Percentiles rank a stretch among this genome's conserved stretches.
These are phyloP conservation scores for Teleogryllus occipitalis DNA, from an alignment of 1,140 invertebrate genomes.

Conservation along the genomic window DNA sequence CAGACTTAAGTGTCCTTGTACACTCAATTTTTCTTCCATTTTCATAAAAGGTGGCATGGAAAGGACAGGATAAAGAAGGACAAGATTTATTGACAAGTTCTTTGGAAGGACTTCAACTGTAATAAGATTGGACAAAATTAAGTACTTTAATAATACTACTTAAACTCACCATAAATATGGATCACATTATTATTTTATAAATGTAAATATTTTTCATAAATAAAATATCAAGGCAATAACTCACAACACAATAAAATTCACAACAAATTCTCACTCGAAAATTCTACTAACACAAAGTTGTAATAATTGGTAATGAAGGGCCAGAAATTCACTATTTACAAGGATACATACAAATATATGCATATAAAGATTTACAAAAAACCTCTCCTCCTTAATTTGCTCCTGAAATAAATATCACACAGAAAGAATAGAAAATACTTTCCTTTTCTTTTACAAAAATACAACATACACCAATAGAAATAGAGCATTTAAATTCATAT, in stretches of 20 bases:
- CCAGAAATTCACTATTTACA: background rate
- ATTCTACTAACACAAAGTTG: background rate
- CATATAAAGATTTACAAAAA: conserved; percentile 3
- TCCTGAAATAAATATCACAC: conserved; percentile 5
- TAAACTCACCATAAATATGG: background rate
- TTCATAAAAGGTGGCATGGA: background rate
- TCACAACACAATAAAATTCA: background rate
- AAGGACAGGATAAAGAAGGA: background rate
- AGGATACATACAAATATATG: background rate
- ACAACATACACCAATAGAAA: conserved; percentile 5
- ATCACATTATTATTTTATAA: background rate
- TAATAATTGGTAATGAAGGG: background rate
- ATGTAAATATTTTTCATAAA: background rate
- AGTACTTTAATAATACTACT: conserved; percentile 6
- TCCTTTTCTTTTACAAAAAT: background rate
- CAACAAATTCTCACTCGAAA: background rate
- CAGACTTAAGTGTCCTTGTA: background rate
- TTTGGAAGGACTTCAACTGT: no score
- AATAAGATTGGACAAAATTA: background rate
- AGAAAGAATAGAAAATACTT: conserved; percentile 1
- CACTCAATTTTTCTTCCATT: background rate
- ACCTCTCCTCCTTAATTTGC: background rate
- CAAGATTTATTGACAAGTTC: background rate
- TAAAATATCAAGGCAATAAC: background rate
- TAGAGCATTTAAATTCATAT: conserved; percentile 6